Percentiles rank a stretch among this genome's conserved stretches.
These are phyloP conservation scores for Phyllostomus discolor DNA, from an alignment of 2,113 vertebrate species.

Conservation along the genomic window DNA sequence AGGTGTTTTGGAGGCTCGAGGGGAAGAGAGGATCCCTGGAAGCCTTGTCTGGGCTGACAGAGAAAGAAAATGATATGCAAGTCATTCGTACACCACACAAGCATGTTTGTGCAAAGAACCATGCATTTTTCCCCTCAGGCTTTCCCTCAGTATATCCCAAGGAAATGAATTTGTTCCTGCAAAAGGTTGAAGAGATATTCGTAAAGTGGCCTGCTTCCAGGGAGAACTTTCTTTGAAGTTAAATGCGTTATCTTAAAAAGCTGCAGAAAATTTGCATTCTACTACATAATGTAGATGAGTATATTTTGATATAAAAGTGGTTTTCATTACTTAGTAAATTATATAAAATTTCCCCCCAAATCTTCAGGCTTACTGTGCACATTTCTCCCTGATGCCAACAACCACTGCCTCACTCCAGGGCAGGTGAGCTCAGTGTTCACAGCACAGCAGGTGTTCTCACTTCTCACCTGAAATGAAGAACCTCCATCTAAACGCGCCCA, in stretches of 20 bases:
- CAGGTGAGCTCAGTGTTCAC: neutral
- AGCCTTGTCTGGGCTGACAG: neutral
- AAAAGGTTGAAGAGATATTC: neutral
- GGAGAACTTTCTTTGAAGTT: slow-evolving; percentile 4
- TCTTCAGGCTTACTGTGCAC: neutral
- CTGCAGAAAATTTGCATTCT: neutral
- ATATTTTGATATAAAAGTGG: neutral
- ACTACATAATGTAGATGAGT: neutral
- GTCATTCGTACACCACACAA: neutral
- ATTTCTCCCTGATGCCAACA: neutral
- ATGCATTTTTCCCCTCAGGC: neutral
- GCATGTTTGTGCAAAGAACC: neutral
- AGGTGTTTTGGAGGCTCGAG: neutral
- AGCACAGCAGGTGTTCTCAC: neutral
- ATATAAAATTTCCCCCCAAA: neutral
- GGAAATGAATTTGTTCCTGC: neutral
- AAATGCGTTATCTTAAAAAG: neutral
- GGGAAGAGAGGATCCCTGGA: neutral
- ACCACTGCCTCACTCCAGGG: neutral
- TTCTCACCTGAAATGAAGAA: neutral
- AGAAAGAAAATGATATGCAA: neutral
- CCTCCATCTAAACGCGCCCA: neutral
- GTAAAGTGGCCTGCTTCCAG: neutral
- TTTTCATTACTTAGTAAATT: neutral
- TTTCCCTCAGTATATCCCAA: neutral